Conservation (phyloP, 1,140 invertebrate genomes). For the Bombus cullumanus region DNA sequence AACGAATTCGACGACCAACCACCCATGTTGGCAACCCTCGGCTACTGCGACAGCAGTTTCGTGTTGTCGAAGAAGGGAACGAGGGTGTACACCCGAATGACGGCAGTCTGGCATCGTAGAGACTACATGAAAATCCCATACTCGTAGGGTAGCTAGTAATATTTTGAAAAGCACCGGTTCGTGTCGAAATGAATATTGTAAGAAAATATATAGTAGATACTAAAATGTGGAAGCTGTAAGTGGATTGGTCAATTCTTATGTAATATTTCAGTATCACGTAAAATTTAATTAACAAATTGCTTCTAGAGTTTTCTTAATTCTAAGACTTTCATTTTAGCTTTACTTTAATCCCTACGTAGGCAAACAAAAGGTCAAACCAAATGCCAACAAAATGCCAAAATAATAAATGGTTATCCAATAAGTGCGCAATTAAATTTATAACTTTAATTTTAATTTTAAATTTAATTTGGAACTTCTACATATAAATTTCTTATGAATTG, state of each 20-base stretch:
- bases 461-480: no score
- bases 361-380: no score
- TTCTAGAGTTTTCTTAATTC: no score
- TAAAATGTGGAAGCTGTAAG: neutral
- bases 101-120: constrained; percentile 5
- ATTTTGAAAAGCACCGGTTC: no score
- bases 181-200: neutral
- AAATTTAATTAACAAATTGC: no score
- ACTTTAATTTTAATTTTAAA: no score
- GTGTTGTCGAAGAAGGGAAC: constrained; percentile 6
- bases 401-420: no score
- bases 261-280: neutral
- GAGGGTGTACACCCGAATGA: neutral
- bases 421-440: no score
- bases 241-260: neutral
- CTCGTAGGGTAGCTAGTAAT: neutral
- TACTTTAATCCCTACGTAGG: no score
- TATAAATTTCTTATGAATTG: no score
- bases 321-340: no score
- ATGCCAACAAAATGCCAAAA: no score
- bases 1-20: constrained; percentile 49
- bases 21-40: neutral
- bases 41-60: neutral
- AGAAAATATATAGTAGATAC: neutral
- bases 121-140: constrained; percentile 65